phyloP scores from a whole-genome alignment of 2,888 invertebrate genomes.

The Pammene aurita region DNA sequence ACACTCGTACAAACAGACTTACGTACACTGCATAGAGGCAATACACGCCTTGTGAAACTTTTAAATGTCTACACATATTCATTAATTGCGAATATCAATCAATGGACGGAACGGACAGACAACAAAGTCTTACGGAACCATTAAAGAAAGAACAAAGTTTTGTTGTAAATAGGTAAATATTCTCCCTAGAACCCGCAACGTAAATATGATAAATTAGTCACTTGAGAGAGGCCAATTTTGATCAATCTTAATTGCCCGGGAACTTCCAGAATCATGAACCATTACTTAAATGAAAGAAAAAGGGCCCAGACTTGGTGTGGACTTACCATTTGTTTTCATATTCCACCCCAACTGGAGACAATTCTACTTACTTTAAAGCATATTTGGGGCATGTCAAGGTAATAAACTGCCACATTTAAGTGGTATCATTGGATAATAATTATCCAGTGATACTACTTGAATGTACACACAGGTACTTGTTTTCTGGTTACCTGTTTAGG shows the following conservation, averaged over 20 bases:
- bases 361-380: not conserved
- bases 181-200: not conserved
- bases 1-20: too few relatives aligned
- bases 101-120: not conserved
- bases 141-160: not conserved
- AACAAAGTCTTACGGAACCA: not conserved
- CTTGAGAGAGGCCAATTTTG: constrained; percentile 56
- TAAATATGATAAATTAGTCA: constrained; percentile 41
- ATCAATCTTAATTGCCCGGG: constrained; percentile 70
- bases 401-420: not conserved
- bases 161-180: not conserved
- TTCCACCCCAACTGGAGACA: constrained; percentile 10
- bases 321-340: constrained; percentile 49
- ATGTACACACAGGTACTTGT: too few relatives aligned
- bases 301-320: not conserved
- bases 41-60: too few relatives aligned
- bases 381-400: not conserved
- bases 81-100: too few relatives aligned
- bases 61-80: too few relatives aligned
- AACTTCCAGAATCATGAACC: constrained; percentile 62
- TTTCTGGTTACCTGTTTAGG: too few relatives aligned
- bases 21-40: too few relatives aligned
- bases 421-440: too few relatives aligned
- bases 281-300: constrained; percentile 65
- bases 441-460: too few relatives aligned